A percentile compares a stretch with the other conserved stretches of the same genome.
phyloP scores from a whole-genome alignment of 2,888 invertebrate genomes.

The Folsomia manolachei region DNA sequence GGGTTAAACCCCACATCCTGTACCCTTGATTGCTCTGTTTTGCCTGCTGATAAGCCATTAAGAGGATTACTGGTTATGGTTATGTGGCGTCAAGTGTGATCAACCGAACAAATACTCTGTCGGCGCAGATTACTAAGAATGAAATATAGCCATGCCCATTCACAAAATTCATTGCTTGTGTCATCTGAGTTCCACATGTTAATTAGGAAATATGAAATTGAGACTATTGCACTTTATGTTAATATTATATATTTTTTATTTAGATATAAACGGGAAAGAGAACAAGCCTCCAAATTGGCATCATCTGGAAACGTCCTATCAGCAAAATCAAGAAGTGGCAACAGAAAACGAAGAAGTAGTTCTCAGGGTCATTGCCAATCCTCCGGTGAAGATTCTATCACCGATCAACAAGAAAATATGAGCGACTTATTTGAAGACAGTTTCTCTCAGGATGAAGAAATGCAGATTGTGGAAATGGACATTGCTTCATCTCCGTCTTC shows the following conservation, averaged over 20 bases:
- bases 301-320: slow-evolving; percentile 27
- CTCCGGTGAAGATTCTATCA: neutral
- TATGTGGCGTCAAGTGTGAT: no score
- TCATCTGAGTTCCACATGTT: no score
- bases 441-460: slow-evolving; percentile 16
- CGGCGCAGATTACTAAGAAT: no score
- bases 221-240: no score
- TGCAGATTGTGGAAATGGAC: neutral
- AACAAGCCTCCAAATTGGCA: slow-evolving; percentile 43
- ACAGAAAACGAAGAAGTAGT: slow-evolving; percentile 5
- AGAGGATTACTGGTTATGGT: neutral
- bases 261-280: slow-evolving; percentile 49
- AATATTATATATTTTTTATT: no score
- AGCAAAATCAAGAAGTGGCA: slow-evolving; percentile 28
- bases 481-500: neutral
- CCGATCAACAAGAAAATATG: slow-evolving; percentile 11
- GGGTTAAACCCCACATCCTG: neutral
- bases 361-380: neutral
- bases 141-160: no score
- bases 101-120: no score
- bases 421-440: neutral
- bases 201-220: no score
- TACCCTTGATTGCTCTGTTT: neutral
- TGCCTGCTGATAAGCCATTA: neutral
- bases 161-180: no score